These are phyloP conservation scores for Drosophila tsacasi DNA, from an alignment of 1,140 invertebrate genomes.

Conservation along the genomic window DNA sequence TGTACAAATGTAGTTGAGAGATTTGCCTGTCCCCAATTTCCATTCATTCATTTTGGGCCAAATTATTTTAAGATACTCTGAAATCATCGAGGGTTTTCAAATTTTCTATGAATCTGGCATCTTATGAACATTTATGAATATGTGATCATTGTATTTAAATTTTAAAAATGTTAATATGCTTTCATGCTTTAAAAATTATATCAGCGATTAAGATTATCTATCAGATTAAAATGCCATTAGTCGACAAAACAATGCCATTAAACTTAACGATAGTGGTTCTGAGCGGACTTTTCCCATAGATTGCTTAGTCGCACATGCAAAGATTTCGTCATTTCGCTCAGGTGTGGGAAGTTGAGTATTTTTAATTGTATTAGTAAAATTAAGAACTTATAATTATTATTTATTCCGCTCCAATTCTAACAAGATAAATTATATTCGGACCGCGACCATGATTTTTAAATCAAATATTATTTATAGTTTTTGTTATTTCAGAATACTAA, in stretches of 20 bases:
- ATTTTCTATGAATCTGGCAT: background rate
- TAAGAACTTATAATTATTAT: background rate
- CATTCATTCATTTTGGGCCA: constrained; percentile 45
- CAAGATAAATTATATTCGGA: background rate
- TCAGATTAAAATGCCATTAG: background rate
- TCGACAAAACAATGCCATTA: constrained; percentile 1
- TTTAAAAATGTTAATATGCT: background rate
- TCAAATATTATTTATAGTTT: too few relatives aligned
- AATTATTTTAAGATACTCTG: constrained; percentile 34
- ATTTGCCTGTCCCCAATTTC: constrained; percentile 39
- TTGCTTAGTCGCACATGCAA: background rate
- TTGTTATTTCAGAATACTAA: too few relatives aligned
- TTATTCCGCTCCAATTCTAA: background rate
- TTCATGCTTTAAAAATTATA: background rate
- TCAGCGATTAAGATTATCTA: background rate
- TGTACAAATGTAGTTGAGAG: constrained; percentile 6
- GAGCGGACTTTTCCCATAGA: constrained; percentile 1
- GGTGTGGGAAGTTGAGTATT: background rate
- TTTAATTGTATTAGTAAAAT: background rate
- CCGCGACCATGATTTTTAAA: too few relatives aligned
- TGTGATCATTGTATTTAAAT: background rate
- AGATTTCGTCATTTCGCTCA: constrained; percentile 1
- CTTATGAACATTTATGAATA: too few relatives aligned
- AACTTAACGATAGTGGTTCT: background rate
- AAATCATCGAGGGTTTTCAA: background rate